These are phyloP conservation scores for Acronicta aceris DNA, from an alignment of 2,888 invertebrate species.

Conservation along the genomic window DNA sequence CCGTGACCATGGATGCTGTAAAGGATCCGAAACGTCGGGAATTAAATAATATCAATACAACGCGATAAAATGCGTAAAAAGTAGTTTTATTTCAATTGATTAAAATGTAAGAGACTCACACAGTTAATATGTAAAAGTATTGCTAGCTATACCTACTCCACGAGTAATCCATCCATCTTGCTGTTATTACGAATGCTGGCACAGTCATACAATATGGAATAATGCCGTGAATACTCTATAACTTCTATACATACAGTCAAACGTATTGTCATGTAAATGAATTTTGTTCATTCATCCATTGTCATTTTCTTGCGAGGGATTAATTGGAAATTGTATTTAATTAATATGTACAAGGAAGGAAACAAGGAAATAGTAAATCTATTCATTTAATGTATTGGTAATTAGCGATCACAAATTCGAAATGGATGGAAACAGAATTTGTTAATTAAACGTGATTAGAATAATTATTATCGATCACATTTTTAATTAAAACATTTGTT, in stretches of 20 bases:
- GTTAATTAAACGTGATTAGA: slow-evolving; percentile 36
- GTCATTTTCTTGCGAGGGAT: slow-evolving; percentile 30
- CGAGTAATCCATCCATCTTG: slow-evolving; percentile 17
- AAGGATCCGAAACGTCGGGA: too few species aligned
- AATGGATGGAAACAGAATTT: slow-evolving; percentile 10
- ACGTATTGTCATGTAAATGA: slow-evolving; percentile 44
- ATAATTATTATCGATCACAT: slow-evolving; percentile 13
- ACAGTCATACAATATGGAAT: slow-evolving; percentile 23
- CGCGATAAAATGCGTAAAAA: too few species aligned
- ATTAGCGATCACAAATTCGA: slow-evolving; percentile 26
- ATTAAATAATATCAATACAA: too few species aligned
- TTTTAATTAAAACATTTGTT: slow-evolving; percentile 3
- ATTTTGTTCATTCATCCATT: slow-evolving; percentile 29
- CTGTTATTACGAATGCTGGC: slow-evolving; percentile 22
- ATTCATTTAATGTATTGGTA: slow-evolving; percentile 7
- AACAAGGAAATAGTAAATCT: slow-evolving; percentile 40
- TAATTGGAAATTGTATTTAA: slow-evolving; percentile 44
- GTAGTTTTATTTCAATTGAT: too few species aligned
- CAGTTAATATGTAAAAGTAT: slow-evolving; percentile 10
- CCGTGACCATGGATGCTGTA: too few species aligned
- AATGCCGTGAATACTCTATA: slow-evolving; percentile 26
- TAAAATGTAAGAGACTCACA: neutral
- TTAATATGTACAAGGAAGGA: slow-evolving; percentile 38
- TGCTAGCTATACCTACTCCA: slow-evolving; percentile 11
- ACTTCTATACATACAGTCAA: slow-evolving; percentile 18